Conservation (phyloP, 2,888 invertebrate species). For the Agapostemon virescens region DNA sequence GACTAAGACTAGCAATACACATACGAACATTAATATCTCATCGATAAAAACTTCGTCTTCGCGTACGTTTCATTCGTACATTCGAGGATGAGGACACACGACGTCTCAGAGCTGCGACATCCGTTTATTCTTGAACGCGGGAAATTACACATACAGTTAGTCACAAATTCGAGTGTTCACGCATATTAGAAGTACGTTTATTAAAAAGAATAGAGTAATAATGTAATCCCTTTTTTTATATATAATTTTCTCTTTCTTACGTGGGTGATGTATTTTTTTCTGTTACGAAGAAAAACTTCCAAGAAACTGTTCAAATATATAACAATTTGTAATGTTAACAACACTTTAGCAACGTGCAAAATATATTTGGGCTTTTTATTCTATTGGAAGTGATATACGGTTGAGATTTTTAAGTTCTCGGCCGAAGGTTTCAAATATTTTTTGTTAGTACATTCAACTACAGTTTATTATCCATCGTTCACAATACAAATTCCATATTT, state of each 20-base stretch:
- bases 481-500: not conserved
- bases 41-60: not conserved
- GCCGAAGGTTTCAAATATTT: not conserved
- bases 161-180: not conserved
- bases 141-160: conserved; percentile 43
- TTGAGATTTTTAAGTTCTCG: not conserved
- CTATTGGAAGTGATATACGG: not conserved
- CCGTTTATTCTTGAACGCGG: conserved; percentile 43
- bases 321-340: not conserved
- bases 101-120: conserved; percentile 8
- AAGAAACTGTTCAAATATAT: not conserved
- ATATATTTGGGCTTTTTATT: not conserved
- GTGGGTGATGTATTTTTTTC: not conserved
- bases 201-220: not conserved
- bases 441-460: not conserved
- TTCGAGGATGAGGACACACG: not conserved
- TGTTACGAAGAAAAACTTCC: too few relatives aligned
- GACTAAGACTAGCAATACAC: conserved; percentile 1
- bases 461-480: not conserved
- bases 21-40: not conserved
- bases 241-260: not conserved
- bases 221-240: not conserved
- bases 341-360: not conserved
- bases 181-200: not conserved
- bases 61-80: not conserved